Evolutionary conservation across 1,140 invertebrate species (phyloP).

Genomic region (Monochamus saltuarius): DNA sequence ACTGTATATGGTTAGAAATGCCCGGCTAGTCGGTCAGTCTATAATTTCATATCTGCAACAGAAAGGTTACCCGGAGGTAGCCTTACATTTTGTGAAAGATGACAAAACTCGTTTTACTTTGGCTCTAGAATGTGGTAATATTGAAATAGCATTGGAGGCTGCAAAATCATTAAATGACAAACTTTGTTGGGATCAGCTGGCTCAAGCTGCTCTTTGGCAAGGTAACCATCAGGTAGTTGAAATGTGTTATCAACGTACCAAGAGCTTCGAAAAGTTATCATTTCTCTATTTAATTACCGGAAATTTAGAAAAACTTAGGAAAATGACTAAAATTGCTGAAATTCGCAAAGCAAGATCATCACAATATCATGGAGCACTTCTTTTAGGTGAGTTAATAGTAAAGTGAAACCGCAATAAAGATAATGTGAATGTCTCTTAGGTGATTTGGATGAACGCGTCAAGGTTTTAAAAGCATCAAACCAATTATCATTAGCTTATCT

Average conservation of each 20-base stretch:
- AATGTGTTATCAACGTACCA: constrained; percentile 99
- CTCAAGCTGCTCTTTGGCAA: constrained; percentile 89
- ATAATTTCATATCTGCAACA: constrained; percentile 99
- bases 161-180: constrained; percentile 94
- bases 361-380: constrained; percentile 93
- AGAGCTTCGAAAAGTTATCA: constrained; percentile 98
- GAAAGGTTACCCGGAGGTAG: constrained; percentile 99
- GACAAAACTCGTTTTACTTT: constrained; percentile 96
- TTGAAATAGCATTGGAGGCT: constrained; percentile 92
- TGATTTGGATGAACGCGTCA: constrained; percentile 87
- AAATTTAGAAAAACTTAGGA: constrained; percentile 94
- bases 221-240: constrained; percentile 97
- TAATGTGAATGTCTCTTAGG: constrained; percentile 60
- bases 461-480: constrained; percentile 80
- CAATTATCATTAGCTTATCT: constrained; percentile 85
- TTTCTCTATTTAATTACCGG: constrained; percentile 99
- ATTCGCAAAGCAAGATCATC: constrained; percentile 93
- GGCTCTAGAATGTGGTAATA: constrained; percentile 97
- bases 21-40: constrained; percentile 96
- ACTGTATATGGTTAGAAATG: constrained; percentile 95
- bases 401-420: not conserved
- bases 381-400: constrained; percentile 75
- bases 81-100: constrained; percentile 99
- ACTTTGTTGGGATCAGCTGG: constrained; percentile 94
- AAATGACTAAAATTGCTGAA: constrained; percentile 99